Base-by-base conservation (phyloP, 2,797 vertebrate genomes). In the Microctenopoma stevenorrisi region DNA sequence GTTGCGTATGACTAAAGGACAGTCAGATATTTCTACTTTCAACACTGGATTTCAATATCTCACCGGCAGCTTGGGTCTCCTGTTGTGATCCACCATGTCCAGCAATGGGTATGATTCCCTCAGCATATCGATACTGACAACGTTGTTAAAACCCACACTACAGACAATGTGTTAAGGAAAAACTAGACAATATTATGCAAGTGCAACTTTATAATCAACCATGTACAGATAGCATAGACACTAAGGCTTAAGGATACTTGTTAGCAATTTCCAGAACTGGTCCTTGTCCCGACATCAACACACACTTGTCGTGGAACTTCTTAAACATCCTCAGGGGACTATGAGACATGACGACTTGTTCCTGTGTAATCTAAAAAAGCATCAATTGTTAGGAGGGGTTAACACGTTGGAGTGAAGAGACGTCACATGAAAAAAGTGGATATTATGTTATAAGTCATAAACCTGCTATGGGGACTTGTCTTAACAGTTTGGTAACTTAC, bases 311-410 rank as follows among this genome's bases (percentile, higher is more conserved):
- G 53, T 97, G 96, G n/a, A 94, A 97, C 79, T 89, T 94, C 78
- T 90, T 96, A 76, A 97, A 95, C 94, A 97, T 97, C 81, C 91
- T 91, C 84, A 97, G 87, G n/a, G 96, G 96, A 85, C 96, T 97
- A 70, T 98, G 96, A 0, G 96, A 97, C 96, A 98, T 95, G 92
- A 97, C 92, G 69, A 98, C 96, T 44, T 97, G 96, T 52, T 97
- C 95, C 67, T 95, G 94, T 3, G 94, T 94, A 67, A 98, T 94
- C 96, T 98, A 87, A 33, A 73, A 83, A 74, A 18, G 74, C 65
- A 74, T 49, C 2, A 62, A 66, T 7, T 25, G 62, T 61, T 12
- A 57, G 26, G 25, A 16, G 10, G 42, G 18, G 49, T 75, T 75
- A 61, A 54, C 33, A 42, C 42, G 46, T 37, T 16, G 22, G 11